Base-by-base conservation (phyloP, 2,888 invertebrate genomes). In the Ochropleura leucogaster region DNA sequence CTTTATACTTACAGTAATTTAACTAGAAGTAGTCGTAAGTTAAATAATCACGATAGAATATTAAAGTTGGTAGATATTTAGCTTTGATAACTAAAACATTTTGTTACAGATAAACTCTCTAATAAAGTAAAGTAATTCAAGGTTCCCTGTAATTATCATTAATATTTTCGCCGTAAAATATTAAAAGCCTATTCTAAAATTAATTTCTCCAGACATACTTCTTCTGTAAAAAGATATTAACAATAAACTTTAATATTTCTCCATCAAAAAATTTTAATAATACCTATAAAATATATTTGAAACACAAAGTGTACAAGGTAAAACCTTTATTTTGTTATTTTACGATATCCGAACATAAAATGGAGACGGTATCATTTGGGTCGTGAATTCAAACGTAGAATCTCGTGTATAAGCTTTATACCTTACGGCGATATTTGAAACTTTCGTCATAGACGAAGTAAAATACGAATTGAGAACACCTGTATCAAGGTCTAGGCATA, bases 301-400 rank as follows among this genome's bases (percentile, higher is more conserved):
- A 82, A 74, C 47, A 82, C 73, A 83, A 85, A 85, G 74, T 84
- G 68, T 47, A 68, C 20, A 14, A 85, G 80, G 83, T 83, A 87
- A n/a, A 59, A 74, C 85, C 80, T 72, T 75, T 82, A 85, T 85
- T 82, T 78, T 80, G 83, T 80, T 77, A 85, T 85, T 87, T 87
- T 86, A 85, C 68, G 83, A 83, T 84, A 86, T 87, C 75, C 57
- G 77, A 80, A 78, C 87, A 72, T 87, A 85, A 88, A 89, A 77
- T 83, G 82, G 80, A 80, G 83, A 84, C 47, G 74, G 82, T 86
- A 89, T 88, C 86, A 85, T 87, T 86, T 87, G 69, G 87, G 79
- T 87, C 88, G 80, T 88, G 84, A 90, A 88, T 84, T 83, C 79
- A 79, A 90, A 90, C 86, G 82, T 83, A 87, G 85, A 71, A 85